A percentile compares a stretch with the other conserved stretches of the same genome.
phyloP scores from a whole-genome alignment of 2,888 invertebrate species.

The Cremastinae sp. region DNA sequence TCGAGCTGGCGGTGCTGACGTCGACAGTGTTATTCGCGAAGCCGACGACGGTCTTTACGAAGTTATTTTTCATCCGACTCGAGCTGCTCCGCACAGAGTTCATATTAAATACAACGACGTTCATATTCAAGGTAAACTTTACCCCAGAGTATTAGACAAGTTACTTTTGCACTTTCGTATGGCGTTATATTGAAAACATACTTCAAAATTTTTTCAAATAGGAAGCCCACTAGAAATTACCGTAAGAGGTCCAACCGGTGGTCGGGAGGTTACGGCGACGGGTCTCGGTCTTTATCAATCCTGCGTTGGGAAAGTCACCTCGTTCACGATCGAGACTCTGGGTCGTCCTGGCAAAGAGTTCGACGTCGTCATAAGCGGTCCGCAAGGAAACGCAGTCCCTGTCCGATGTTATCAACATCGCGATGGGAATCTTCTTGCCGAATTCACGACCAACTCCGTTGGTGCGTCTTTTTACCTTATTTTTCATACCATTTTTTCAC shows the following conservation, averaged over 20 bases:
- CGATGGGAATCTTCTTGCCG: conserved; percentile 96
- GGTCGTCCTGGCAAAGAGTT: conserved; percentile 93
- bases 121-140: conserved; percentile 82
- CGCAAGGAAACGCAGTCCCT: conserved; percentile 90
- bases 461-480: conserved; percentile 79
- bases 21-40: conserved; percentile 90
- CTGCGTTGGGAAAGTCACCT: conserved; percentile 89
- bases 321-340: conserved; percentile 93
- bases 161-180: no score
- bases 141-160: no score
- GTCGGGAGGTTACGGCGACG: conserved; percentile 88
- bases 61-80: conserved; percentile 92
- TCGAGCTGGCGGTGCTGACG: conserved; percentile 90
- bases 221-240: conserved; percentile 84
- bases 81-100: conserved; percentile 93
- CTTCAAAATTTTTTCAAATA: conserved; percentile 67
- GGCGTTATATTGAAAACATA: no score
- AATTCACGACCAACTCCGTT: conserved; percentile 92
- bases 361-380: conserved; percentile 94
- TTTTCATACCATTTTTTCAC: not conserved
- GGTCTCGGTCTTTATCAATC: conserved; percentile 93
- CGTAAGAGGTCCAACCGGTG: conserved; percentile 85
- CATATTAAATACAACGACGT: conserved; percentile 93
- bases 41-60: conserved; percentile 89
- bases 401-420: conserved; percentile 97